A percentile compares a stretch with the other conserved stretches of the same genome.
Evolutionary conservation across 2,113 vertebrate genomes (phyloP).

Genomic region (Nipponia nippon): DNA sequence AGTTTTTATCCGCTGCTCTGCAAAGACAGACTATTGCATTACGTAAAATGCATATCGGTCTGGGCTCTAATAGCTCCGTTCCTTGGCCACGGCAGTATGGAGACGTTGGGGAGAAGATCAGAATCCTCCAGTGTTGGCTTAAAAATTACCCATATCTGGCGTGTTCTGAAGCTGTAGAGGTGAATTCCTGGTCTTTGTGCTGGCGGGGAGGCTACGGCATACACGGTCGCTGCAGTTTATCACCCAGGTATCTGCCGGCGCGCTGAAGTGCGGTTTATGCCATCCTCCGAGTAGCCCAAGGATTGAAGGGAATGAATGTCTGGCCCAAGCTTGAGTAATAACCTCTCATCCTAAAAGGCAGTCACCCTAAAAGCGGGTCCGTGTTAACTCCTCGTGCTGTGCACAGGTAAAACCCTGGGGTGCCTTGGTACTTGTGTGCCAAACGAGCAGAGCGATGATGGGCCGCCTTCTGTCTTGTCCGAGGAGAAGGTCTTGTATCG

Average conservation of each 20-base stretch:
- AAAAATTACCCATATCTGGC: too few relatives aligned
- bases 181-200: background rate
- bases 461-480: background rate
- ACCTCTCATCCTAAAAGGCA: background rate
- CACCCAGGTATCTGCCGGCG: rapidly evolving
- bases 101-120: background rate
- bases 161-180: background rate
- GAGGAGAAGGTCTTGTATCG: rapidly evolving
- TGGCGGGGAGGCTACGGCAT: rapidly evolving
- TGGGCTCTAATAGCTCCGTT: background rate
- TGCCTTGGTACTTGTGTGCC: background rate
- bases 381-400: background rate
- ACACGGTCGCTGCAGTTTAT: rapidly evolving
- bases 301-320: background rate
- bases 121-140: background rate
- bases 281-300: background rate
- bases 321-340: background rate
- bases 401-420: background rate
- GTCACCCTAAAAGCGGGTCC: background rate
- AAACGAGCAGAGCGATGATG: rapidly evolving
- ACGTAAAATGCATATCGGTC: background rate
- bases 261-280: background rate
- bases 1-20: background rate
- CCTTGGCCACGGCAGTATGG: background rate
- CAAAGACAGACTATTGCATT: background rate